Evolutionary conservation across 2,113 vertebrate genomes (phyloP), one percentile per base, ranked within the genome.

Genomic region (Poicephalus gulielmi): DNA sequence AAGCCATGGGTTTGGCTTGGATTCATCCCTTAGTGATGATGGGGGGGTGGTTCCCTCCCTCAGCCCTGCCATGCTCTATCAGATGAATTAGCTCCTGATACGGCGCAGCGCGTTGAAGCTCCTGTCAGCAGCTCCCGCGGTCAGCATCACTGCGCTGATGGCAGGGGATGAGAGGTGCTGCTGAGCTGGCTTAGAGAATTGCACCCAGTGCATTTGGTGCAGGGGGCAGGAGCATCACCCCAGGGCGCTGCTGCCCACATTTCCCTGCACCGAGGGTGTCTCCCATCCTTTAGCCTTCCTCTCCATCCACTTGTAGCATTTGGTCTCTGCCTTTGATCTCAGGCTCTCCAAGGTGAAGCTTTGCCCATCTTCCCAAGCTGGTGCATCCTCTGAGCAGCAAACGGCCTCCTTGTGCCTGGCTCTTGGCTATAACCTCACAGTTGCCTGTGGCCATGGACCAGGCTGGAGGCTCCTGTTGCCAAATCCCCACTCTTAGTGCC

Each of bases 1-100:
- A 47, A 3, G 2, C 18, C 17, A 0, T 0, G 25, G 23, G 5
- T 23, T 66, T 12, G 50, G 30, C 7, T 66, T 10, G 46, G 44
- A 8, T 25, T 37, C 47, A 9, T 19, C n/a, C n/a, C 14, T 33
- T 11, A 0, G 3, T 0, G 23, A 14, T 17, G 47, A 47, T 2
- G 41, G 41, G 15, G 27, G 18, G 46, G 25, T 11, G 28, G 17
- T 23, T 25, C 23, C 23, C 22, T 14, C 17, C 46, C 33, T 41
- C 2, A 2, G 17, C 46, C 53, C 66, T 7, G 30, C 37, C 6
- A 0, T 1, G 28, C 6, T 39, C 49, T 16, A 9, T 13, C 35
- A 9, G 77, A 18, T 20, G 37, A 16, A 22, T 79, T 50, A 28
- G 49, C 31, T 69, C 33, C 31, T 7, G 60, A 16, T 5, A 77